Evolutionary conservation across 2,797 vertebrate genomes (phyloP).

Genomic region (Halcyon smyrnensis): DNA sequence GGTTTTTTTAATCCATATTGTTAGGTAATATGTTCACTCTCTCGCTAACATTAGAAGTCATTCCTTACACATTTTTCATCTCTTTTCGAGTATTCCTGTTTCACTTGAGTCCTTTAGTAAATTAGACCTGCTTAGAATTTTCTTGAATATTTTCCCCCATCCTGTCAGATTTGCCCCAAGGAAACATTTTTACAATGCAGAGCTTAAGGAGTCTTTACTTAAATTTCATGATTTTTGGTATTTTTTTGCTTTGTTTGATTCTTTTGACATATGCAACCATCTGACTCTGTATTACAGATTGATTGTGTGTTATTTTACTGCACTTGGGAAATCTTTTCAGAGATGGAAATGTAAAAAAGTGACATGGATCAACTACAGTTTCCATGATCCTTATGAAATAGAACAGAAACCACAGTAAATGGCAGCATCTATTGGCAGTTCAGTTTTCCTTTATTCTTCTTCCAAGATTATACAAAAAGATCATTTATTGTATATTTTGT

Average conservation of each 20-base stretch:
- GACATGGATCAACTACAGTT: neutral
- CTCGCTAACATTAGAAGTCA: neutral
- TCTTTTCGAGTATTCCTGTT: neutral
- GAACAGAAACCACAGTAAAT: conserved; percentile 37
- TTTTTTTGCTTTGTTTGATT: neutral
- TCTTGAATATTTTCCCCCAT: neutral
- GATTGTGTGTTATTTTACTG: neutral
- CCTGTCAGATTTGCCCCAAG: neutral
- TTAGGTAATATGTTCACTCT: neutral
- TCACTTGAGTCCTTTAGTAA: neutral
- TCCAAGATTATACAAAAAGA: neutral
- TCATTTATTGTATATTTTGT: neutral
- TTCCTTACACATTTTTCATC: neutral
- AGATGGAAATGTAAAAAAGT: neutral
- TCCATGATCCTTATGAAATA: conserved; percentile 1
- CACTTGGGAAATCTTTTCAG: neutral
- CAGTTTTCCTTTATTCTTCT: neutral
- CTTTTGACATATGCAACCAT: neutral
- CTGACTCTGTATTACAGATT: neutral
- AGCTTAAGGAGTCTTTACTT: neutral
- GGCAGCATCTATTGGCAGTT: neutral
- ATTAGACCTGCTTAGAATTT: neutral
- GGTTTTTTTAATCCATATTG: neutral
- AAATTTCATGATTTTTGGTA: neutral
- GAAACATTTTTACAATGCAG: neutral